Evolutionary conservation across 1,140 invertebrate species (phyloP).

Genomic region (Cherax quadricarinatus): DNA sequence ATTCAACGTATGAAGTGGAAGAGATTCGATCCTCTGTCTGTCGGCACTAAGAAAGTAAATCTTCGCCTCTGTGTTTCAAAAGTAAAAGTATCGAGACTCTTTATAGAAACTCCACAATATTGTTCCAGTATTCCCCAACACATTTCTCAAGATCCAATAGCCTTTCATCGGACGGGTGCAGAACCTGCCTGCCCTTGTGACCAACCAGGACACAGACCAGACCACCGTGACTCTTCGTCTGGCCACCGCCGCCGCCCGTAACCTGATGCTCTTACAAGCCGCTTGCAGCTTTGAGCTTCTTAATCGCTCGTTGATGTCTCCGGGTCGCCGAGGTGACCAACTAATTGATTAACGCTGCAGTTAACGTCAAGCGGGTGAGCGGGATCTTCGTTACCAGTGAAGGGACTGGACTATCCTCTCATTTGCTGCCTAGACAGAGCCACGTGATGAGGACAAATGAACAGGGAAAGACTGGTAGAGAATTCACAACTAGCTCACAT

Average conservation of each 20-base stretch:
- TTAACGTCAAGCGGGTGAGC: conserved; percentile 43
- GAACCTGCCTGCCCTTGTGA: neutral
- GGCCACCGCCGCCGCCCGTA: neutral
- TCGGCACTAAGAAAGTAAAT: too few species aligned
- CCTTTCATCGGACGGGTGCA: neutral
- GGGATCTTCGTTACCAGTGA: conserved; percentile 23
- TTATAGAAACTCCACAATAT: neutral
- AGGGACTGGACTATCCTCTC: conserved; percentile 51
- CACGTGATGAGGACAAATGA: conserved; percentile 50
- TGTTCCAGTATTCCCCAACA: neutral
- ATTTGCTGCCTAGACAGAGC: conserved; percentile 48
- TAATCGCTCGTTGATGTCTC: conserved; percentile 53
- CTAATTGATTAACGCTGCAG: conserved; percentile 57
- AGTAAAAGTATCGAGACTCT: too few species aligned
- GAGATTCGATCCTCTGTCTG: too few species aligned
- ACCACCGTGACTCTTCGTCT: conserved; percentile 1
- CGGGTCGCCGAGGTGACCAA: conserved; percentile 47
- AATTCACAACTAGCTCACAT: too few species aligned
- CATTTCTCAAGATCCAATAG: neutral
- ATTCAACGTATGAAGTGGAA: too few species aligned
- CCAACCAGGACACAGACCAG: conserved; percentile 40
- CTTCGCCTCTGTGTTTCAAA: too few species aligned
- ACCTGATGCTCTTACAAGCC: conserved; percentile 16
- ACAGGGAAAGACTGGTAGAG: neutral
- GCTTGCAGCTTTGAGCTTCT: conserved; percentile 38